phyloP scores from a whole-genome alignment of 2,888 invertebrate genomes.

The Drosophila kanekoi region DNA sequence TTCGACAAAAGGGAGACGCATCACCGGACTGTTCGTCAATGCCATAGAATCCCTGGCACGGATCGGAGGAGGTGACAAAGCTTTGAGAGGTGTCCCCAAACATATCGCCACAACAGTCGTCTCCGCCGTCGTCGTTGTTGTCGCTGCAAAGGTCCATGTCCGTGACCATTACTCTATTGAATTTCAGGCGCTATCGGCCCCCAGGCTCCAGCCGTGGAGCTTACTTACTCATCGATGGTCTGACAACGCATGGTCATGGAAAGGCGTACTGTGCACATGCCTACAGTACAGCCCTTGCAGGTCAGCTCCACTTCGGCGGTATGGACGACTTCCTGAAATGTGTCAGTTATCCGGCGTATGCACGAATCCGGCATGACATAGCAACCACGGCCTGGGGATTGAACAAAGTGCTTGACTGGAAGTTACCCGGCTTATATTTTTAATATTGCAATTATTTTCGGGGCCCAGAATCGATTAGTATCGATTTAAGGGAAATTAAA shows the following conservation, averaged over 20 bases:
- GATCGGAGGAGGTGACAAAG: constrained; percentile 47
- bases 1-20: not conserved
- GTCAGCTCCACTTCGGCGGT: constrained; percentile 63
- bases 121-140: not conserved
- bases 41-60: constrained; percentile 48
- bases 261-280: constrained; percentile 46
- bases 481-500: not conserved
- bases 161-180: constrained; percentile 54
- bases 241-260: constrained; percentile 50
- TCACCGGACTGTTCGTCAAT: constrained; percentile 14
- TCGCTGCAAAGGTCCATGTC: constrained; percentile 53
- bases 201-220: constrained; percentile 38
- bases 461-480: not conserved
- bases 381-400: constrained; percentile 50
- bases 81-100: constrained; percentile 5
- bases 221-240: constrained; percentile 60
- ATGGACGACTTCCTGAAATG: constrained; percentile 36
- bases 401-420: not conserved
- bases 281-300: constrained; percentile 67
- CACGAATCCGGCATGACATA: constrained; percentile 48
- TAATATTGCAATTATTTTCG: too few species aligned
- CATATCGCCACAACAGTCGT: constrained; percentile 9
- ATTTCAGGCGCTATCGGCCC: constrained; percentile 43
- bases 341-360: constrained; percentile 37
- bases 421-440: not conserved